Percentiles rank a stretch among this genome's conserved stretches.
Evolutionary conservation across 2,113 vertebrate species (phyloP).

Genomic region (Otus sunia): DNA sequence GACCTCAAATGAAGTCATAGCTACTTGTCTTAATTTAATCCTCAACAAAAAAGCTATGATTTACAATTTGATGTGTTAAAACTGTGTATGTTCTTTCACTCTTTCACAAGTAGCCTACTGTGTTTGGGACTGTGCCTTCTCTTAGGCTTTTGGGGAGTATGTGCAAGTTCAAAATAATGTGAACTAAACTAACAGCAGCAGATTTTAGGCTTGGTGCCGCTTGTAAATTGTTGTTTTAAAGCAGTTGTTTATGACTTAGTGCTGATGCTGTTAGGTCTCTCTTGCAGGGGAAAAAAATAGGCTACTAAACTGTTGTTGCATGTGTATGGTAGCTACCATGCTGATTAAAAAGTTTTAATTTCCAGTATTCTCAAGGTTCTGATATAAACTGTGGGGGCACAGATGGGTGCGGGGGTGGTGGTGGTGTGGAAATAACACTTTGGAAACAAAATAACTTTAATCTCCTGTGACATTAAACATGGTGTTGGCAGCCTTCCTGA

Average conservation of each 20-base stretch:
- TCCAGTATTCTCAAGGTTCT: slow-evolving; percentile 39
- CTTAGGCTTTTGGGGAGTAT: not conserved
- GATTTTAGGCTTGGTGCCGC: not conserved
- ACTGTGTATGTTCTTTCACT: not conserved
- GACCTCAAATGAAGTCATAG: not conserved
- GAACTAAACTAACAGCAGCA: not conserved
- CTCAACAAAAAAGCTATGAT: not conserved
- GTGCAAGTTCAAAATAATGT: not conserved
- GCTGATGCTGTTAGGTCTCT: not conserved
- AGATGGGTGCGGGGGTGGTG: slow-evolving; percentile 31
- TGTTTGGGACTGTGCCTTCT: not conserved
- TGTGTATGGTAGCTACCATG: not conserved
- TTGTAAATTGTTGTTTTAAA: not conserved
- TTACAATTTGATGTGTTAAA: not conserved
- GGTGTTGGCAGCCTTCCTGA: slow-evolving; percentile 29
- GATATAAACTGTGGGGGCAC: not conserved
- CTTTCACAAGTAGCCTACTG: not conserved
- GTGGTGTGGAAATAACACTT: slow-evolving; percentile 53
- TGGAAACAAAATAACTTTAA: slow-evolving; percentile 54
- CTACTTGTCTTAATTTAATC: not conserved
- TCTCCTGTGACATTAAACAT: slow-evolving; percentile 57
- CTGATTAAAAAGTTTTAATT: slow-evolving; percentile 28
- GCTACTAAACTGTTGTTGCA: not conserved
- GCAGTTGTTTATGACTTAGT: not conserved
- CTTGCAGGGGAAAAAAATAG: not conserved